Conservation (phyloP, 1,140 invertebrate genomes). For the Neodiprion pinetum region DNA sequence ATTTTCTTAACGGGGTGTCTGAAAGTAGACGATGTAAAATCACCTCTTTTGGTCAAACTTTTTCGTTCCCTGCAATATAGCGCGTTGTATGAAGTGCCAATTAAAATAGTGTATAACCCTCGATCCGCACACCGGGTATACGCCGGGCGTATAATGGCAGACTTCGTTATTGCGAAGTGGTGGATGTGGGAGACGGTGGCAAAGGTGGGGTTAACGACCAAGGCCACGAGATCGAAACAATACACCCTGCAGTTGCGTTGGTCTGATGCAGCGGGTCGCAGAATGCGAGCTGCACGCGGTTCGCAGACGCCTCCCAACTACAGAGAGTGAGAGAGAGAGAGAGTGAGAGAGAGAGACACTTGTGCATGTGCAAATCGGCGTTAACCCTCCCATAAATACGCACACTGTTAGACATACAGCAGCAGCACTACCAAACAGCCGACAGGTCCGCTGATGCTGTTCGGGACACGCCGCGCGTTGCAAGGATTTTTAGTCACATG, state of each 20-base stretch:
- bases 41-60: too few species aligned
- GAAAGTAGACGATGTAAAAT: too few species aligned
- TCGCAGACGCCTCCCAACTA: too few species aligned
- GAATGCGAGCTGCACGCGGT: too few species aligned
- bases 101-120: too few species aligned
- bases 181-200: conserved; percentile 8
- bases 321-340: not conserved
- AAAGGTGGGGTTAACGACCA: conserved; percentile 35
- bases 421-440: too few species aligned
- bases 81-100: too few species aligned
- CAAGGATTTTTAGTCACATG: not conserved
- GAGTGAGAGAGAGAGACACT: not conserved
- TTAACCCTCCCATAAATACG: not conserved
- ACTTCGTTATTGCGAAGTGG: conserved; percentile 15
- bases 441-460: not conserved
- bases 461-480: not conserved
- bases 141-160: not conserved
- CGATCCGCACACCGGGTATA: too few species aligned
- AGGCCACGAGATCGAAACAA: conserved; percentile 35
- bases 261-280: not conserved
- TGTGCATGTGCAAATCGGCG: not conserved
- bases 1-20: too few species aligned
- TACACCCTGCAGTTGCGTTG: conserved; percentile 17
- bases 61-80: too few species aligned
- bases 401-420: not conserved